A percentile compares a stretch with the other conserved stretches of the same genome.
Conservation (phyloP, 92 coral and sea anemone species). For the Paramuricea clavata region DNA sequence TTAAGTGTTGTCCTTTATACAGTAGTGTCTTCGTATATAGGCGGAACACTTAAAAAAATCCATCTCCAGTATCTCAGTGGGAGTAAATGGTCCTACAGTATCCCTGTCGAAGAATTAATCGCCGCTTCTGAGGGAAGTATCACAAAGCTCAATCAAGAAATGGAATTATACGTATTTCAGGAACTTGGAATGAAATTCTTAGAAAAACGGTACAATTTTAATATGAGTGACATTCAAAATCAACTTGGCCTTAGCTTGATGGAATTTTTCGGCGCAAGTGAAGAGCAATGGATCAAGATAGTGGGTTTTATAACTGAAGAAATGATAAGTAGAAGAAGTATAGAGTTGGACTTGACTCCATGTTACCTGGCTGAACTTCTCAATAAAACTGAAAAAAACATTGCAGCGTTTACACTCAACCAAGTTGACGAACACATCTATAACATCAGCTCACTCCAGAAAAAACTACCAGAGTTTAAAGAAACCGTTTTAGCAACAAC, state of each 20-base stretch:
- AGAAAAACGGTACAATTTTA: conserved; percentile 28
- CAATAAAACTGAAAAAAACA: conserved; percentile 16
- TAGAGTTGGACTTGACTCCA: conserved; percentile 4
- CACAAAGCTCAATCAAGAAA: background rate
- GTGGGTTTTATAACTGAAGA: conserved; percentile 15
- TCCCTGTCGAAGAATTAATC: conserved; percentile 5
- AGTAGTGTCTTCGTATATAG: conserved; percentile 8
- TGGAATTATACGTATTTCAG: conserved; percentile 17
- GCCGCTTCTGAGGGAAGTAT: conserved; percentile 25
- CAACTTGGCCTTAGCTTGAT: conserved; percentile 9
- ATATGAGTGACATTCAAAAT: background rate
- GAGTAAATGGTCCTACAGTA: conserved; percentile 38
- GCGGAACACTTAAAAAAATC: background rate
- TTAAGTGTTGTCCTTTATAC: conserved; percentile 4
- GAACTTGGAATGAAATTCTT: conserved; percentile 38
- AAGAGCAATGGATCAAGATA: conserved; percentile 42
- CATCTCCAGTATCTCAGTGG: background rate
- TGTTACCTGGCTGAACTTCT: conserved; percentile 35
- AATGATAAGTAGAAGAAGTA: background rate
- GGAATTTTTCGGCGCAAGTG: conserved; percentile 24
- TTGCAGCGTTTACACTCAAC: conserved; percentile 16
- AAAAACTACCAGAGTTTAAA: conserved; percentile 22
- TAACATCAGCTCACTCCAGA: background rate
- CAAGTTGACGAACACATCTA: conserved; percentile 34
- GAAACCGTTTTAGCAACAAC: background rate